phyloP scores from a whole-genome alignment of 2,797 vertebrate genomes.

The Nyctibius grandis region DNA sequence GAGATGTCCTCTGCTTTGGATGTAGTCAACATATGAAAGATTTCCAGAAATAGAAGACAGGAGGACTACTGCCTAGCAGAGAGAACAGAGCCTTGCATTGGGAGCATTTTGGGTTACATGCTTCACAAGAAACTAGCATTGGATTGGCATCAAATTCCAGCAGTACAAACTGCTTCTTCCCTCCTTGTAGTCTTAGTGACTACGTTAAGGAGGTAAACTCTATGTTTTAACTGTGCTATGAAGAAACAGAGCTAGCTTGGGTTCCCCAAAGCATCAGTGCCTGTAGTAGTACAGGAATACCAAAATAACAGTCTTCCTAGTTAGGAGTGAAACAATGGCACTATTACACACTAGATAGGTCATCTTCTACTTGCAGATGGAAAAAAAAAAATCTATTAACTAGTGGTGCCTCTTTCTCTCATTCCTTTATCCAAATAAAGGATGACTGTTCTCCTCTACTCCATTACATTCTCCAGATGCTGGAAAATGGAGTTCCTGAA shows the following conservation, averaged over 20 bases:
- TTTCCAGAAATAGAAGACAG: background rate
- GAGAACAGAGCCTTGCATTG: background rate
- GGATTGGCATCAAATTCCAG: background rate
- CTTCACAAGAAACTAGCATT: background rate
- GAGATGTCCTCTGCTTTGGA: background rate
- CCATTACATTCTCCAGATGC: background rate
- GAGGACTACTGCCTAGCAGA: background rate
- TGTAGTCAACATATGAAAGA: background rate
- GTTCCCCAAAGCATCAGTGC: background rate
- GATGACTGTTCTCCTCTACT: background rate
- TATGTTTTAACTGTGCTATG: background rate
- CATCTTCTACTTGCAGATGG: background rate
- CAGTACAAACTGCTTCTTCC: background rate
- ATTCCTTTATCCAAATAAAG: background rate
- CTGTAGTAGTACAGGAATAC: background rate
- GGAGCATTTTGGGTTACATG: background rate
- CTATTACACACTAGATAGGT: background rate
- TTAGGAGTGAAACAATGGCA: background rate
- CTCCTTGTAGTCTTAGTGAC: background rate
- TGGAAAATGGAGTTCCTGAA: background rate
- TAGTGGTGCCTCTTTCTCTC: background rate
- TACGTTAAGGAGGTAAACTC: background rate
- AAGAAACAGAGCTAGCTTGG: background rate
- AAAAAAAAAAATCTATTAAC: background rate
- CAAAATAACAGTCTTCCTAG: background rate